A percentile compares a stretch with the other conserved stretches of the same genome.
phyloP scores from a whole-genome alignment of 1,140 invertebrate species.

The Armadillidium nasatum region DNA sequence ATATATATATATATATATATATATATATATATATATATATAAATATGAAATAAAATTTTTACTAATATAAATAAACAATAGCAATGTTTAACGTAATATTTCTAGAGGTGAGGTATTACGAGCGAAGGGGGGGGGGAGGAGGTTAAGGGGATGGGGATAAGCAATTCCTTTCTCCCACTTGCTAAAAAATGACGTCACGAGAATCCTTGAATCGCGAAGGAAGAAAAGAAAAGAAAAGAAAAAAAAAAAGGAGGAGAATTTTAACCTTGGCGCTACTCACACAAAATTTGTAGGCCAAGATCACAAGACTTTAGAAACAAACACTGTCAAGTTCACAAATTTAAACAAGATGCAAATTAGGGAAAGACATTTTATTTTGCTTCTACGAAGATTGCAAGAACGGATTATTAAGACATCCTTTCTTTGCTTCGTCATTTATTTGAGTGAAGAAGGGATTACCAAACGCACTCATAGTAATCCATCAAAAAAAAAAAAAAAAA shows the following conservation, averaged over 20 bases:
- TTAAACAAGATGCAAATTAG: neutral
- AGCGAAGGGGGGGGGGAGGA: neutral
- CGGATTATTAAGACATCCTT: too few species aligned
- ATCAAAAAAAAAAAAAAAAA: too few species aligned
- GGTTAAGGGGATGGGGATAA: neutral
- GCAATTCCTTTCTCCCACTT: neutral
- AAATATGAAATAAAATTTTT: too few species aligned
- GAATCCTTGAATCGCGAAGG: neutral
- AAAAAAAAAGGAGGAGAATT: neutral
- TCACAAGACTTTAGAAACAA: neutral
- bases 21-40: too few species aligned
- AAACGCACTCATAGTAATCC: too few species aligned
- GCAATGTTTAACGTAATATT: conserved; percentile 1
- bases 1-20: too few species aligned
- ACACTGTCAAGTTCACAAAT: conserved; percentile 4
- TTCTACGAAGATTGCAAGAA: too few species aligned
- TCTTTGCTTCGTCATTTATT: too few species aligned
- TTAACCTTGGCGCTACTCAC: neutral
- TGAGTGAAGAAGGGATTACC: too few species aligned
- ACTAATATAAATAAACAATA: too few species aligned
- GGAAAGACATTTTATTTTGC: too few species aligned
- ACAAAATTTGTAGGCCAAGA: conserved; percentile 23
- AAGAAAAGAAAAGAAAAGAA: neutral
- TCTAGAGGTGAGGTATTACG: neutral
- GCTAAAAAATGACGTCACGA: conserved; percentile 17